These are phyloP conservation scores for Heliconius congener DNA, from an alignment of 1,140 invertebrate species.

Conservation along the genomic window DNA sequence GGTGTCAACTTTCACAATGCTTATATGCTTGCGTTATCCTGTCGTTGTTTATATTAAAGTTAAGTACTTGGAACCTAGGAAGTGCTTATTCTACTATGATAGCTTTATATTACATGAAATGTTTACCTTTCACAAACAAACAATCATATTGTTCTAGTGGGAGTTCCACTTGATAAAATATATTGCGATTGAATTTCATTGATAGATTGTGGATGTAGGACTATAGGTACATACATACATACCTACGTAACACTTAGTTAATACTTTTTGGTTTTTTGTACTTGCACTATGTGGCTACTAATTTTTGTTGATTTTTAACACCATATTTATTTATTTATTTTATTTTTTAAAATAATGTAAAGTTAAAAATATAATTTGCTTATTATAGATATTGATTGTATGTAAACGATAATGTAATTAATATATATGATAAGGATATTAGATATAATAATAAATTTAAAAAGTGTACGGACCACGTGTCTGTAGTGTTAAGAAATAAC, in stretches of 20 bases:
- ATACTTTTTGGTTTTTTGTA: neutral
- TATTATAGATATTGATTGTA: too few species aligned
- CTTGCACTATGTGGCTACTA: neutral
- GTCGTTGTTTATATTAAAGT: neutral
- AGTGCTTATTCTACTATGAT: neutral
- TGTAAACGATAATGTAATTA: too few species aligned
- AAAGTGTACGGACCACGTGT: too few species aligned
- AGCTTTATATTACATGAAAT: neutral
- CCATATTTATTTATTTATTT: too few species aligned
- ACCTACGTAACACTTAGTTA: neutral
- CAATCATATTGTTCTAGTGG: neutral
- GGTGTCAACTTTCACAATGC: constrained; percentile 22
- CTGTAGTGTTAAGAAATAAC: too few species aligned
- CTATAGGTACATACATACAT: neutral
- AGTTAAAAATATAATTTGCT: too few species aligned
- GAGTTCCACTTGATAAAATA: constrained; percentile 10
- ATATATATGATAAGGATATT: too few species aligned
- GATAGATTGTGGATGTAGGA: neutral
- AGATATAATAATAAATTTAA: too few species aligned
- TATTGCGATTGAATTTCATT: neutral
- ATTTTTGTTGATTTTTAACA: neutral
- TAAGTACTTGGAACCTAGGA: neutral
- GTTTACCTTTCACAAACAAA: constrained; percentile 2
- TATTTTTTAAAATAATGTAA: too few species aligned
- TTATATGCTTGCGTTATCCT: neutral